Evolutionary conservation across 2,113 vertebrate genomes (phyloP).

Genomic region (Chamaetylas fuelleborni): DNA sequence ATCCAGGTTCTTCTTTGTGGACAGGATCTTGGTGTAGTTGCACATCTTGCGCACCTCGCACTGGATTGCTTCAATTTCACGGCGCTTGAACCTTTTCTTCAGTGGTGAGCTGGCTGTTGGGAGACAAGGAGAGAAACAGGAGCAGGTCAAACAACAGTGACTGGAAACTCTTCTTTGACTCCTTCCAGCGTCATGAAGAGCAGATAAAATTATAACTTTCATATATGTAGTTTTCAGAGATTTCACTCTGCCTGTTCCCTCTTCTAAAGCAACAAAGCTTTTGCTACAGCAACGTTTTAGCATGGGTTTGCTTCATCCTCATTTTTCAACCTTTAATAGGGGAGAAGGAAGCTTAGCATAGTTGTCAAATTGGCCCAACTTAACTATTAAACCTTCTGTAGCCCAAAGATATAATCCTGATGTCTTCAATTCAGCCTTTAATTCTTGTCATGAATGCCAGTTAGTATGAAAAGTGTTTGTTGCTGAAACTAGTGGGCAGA

Average conservation of each 20-base stretch:
- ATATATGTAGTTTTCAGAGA: neutral
- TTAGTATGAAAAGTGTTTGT: neutral
- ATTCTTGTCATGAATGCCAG: neutral
- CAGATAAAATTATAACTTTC: neutral
- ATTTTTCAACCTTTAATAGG: neutral
- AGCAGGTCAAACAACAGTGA: neutral
- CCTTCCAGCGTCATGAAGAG: neutral
- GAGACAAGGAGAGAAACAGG: conserved; percentile 24
- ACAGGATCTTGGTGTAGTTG: conserved; percentile 89
- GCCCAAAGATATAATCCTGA: neutral
- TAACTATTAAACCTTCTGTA: neutral
- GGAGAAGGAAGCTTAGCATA: neutral
- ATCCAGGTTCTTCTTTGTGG: conserved; percentile 96
- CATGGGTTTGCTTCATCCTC: neutral
- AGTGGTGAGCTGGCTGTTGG: conserved; percentile 74
- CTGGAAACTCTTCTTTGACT: neutral
- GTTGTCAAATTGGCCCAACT: neutral
- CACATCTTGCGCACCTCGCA: conserved; percentile 93
- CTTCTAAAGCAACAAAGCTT: neutral
- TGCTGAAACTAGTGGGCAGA: neutral
- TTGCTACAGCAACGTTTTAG: neutral
- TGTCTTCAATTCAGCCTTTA: neutral
- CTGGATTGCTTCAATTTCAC: conserved; percentile 92
- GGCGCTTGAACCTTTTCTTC: conserved; percentile 87
- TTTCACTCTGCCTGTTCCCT: neutral